Conservation (phyloP, 2,797 vertebrate species). For the Pteropus rufus region DNA sequence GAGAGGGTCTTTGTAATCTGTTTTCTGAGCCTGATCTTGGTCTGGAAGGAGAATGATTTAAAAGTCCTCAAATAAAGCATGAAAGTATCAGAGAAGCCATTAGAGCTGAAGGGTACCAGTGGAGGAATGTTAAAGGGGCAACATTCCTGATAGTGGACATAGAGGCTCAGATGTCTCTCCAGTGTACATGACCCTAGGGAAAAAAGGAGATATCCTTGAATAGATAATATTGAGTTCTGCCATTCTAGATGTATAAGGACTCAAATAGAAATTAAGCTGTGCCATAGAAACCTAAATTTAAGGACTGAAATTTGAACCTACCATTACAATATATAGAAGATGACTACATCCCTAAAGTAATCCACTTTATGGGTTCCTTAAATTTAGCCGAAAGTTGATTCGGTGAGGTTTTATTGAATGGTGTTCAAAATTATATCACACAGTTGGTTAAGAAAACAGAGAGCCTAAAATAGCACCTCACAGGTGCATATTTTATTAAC, state of each 20-base stretch:
- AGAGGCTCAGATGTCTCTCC: neutral
- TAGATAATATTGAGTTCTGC: neutral
- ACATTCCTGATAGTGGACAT: neutral
- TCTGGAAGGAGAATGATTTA: neutral
- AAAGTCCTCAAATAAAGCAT: neutral
- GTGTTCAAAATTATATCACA: neutral
- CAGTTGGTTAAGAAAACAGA: slow-evolving; percentile 24
- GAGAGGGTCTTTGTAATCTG: neutral
- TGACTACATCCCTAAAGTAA: neutral
- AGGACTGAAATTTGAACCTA: neutral
- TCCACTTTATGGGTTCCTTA: neutral
- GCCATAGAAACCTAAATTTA: neutral
- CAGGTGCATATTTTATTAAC: slow-evolving; percentile 59
- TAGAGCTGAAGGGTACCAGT: neutral
- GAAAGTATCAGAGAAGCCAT: neutral
- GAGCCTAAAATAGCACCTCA: slow-evolving; percentile 35
- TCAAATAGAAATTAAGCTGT: neutral
- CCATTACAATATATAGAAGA: neutral
- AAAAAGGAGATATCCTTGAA: neutral
- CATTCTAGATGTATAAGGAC: neutral
- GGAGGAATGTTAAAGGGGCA: neutral
- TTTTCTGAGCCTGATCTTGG: neutral
- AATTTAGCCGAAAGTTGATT: slow-evolving; percentile 14
- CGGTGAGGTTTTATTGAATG: neutral
- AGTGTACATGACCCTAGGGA: neutral